Base-by-base conservation (phyloP, 2,888 invertebrate species). In the Drosophila borborema region DNA sequence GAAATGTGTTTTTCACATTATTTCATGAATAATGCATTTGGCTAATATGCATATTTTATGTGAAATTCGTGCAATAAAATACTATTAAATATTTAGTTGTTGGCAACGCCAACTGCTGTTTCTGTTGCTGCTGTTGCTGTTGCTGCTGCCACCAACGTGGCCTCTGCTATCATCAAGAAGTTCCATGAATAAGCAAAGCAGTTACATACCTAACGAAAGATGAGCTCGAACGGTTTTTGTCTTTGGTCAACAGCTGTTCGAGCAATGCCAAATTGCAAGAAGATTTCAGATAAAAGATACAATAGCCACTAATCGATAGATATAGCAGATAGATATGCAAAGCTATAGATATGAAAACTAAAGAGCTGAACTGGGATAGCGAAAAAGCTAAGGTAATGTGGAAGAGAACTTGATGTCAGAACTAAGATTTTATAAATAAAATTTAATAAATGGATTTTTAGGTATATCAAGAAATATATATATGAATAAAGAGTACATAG, bases 1-100 rank as follows among this genome's bases (percentile, higher is more conserved):
- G 79, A 90, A 89, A 81, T 88, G 86, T 90, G 86, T 86, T 86
- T 86, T 90, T 82, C 89, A 90, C 91, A 92, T 91, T 92, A 90
- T 87, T 90, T 89, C 81, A 91, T 92, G 92, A 92, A 92, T 92
- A 86, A 92, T 92, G 92, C 91, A 92, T 92, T 90, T 81, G 75
- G 84, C 84, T 89, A 90, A 90, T 91, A 91, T 92, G 91, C 91
- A 92, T 92, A 92, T 91, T 92, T 92, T 91, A 91, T 91, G 87
- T 90, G 89, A 90, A 91, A 87, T 91, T 91, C 91, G 88, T 92
- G 92, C 91, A 92, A 92, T 91, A 91, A 91, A 91, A 92, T 92
- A 90, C 90, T 91, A 92, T 92, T 91, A 92, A 91, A 92, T 92
- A 92, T 92, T 92, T 91, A 92, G 90, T 91, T 91, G 84, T 85